A percentile compares a stretch with the other conserved stretches of the same genome.
Conservation (phyloP, 1,140 invertebrate genomes). For the Pseudomyrmex dendroicus region DNA sequence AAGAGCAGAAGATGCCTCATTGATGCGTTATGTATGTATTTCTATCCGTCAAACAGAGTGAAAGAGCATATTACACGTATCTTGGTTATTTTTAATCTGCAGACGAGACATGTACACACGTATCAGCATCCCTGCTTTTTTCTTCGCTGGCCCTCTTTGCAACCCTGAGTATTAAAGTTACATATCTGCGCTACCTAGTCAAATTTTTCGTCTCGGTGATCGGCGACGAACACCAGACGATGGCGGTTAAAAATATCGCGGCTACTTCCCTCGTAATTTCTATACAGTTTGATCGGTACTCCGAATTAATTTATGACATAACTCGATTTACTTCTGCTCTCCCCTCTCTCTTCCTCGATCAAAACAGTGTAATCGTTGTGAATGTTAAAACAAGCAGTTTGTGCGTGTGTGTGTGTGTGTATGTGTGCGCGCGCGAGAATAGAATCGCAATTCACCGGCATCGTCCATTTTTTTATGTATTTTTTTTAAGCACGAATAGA, state of each 20-base stretch:
- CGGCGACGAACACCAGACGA: slow-evolving; percentile 43
- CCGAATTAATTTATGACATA: slow-evolving; percentile 30
- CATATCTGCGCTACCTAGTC: slow-evolving; percentile 35
- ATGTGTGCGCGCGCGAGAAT: not conserved
- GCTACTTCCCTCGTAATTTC: slow-evolving; percentile 32
- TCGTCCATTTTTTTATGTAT: slow-evolving; percentile 24
- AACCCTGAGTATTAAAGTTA: slow-evolving; percentile 37
- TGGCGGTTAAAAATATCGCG: slow-evolving; percentile 43
- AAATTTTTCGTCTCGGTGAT: slow-evolving; percentile 51
- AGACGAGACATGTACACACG: slow-evolving; percentile 36
- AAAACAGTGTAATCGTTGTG: not conserved
- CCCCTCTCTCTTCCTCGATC: not conserved
- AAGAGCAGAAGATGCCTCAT: not conserved
- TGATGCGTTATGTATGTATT: slow-evolving; percentile 27
- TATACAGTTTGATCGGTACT: not conserved
- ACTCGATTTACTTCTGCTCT: not conserved
- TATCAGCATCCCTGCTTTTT: not conserved
- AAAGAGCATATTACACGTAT: slow-evolving; percentile 42
- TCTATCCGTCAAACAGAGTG: slow-evolving; percentile 46
- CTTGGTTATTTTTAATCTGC: slow-evolving; percentile 48
- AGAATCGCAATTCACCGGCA: not conserved
- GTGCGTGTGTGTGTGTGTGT: no score
- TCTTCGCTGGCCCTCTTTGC: not conserved
- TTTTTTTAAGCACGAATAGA: not conserved
- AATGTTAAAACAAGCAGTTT: slow-evolving; percentile 12